Evolutionary conservation across 2,888 invertebrate genomes (phyloP).

Genomic region (Axea sp.): DNA sequence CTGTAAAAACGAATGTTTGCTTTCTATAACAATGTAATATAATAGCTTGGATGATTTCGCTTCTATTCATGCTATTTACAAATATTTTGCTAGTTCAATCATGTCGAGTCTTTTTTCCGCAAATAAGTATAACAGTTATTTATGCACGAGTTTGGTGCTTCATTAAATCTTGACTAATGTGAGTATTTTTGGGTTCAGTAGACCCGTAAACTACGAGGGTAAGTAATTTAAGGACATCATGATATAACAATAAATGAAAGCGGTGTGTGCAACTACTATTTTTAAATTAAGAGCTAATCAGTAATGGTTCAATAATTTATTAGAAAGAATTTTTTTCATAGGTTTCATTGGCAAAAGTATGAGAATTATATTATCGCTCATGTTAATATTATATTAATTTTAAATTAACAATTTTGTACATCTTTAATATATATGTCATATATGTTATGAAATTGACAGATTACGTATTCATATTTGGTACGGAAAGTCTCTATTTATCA

Average conservation of each 20-base stretch:
- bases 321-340: no score
- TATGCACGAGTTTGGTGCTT: slow-evolving; percentile 44
- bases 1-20: slow-evolving; percentile 77
- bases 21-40: not conserved
- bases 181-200: slow-evolving; percentile 20
- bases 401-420: no score
- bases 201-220: slow-evolving; percentile 24
- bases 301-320: slow-evolving; percentile 10
- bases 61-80: slow-evolving; percentile 59
- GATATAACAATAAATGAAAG: slow-evolving; percentile 7
- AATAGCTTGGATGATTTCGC: not conserved
- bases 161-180: slow-evolving; percentile 33
- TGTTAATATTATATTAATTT: no score
- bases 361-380: no score
- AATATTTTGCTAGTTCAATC: slow-evolving; percentile 34
- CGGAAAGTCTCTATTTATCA: no score
- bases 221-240: slow-evolving; percentile 8
- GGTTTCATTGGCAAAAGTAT: no score
- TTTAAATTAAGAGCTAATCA: slow-evolving; percentile 10
- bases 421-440: no score
- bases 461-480: no score
- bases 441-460: no score
- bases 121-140: slow-evolving; percentile 42
- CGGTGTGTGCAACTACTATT: slow-evolving; percentile 4
- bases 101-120: slow-evolving; percentile 34